phyloP scores from a whole-genome alignment of 2,797 vertebrate species.

The Myoxocephalus aenaeus region DNA sequence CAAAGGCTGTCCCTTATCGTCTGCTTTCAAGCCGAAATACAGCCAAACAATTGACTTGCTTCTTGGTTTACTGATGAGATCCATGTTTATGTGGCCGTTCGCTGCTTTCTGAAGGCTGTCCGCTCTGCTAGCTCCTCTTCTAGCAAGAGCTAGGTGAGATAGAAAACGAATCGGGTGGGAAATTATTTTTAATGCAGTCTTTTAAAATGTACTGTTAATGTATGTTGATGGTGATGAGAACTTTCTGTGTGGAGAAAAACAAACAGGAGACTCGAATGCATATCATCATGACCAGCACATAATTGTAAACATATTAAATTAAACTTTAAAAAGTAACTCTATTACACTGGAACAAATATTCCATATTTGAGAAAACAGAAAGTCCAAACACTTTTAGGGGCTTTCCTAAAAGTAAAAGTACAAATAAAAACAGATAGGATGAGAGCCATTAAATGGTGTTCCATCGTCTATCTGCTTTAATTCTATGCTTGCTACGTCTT shows the following conservation, averaged over 20 bases:
- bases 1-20: slow-evolving; percentile 67
- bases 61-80: slow-evolving; percentile 72
- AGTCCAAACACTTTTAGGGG: background rate
- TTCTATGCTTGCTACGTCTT: slow-evolving; percentile 40
- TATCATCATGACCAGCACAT: background rate
- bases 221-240: background rate
- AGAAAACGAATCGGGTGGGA: background rate
- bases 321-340: background rate
- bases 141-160: background rate
- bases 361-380: background rate
- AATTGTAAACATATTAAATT: background rate
- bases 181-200: background rate
- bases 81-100: slow-evolving; percentile 56
- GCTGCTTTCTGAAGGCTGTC: slow-evolving; percentile 4
- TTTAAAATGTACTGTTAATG: background rate
- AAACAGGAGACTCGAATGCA: background rate
- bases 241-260: background rate
- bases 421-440: background rate
- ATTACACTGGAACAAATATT: background rate
- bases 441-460: background rate
- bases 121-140: background rate
- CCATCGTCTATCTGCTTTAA: slow-evolving; percentile 11
- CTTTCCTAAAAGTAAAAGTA: background rate
- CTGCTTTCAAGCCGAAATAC: slow-evolving; percentile 78
- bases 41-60: slow-evolving; percentile 77